phyloP scores from a whole-genome alignment of 1,140 invertebrate genomes.

The Condylostylus longicornis region DNA sequence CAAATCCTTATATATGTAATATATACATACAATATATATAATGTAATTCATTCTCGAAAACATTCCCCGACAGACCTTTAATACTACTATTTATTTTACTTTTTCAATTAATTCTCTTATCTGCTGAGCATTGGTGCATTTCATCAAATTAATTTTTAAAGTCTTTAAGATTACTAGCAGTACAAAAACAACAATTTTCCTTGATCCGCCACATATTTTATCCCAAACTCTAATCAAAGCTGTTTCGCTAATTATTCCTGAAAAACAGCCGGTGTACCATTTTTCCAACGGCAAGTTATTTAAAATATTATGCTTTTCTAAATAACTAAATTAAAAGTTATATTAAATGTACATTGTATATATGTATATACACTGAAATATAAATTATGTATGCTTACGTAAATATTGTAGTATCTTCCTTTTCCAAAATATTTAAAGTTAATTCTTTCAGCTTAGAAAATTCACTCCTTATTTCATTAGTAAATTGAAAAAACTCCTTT shows the following conservation, averaged over 20 bases:
- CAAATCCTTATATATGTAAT: too few relatives aligned
- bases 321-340: slow-evolving; percentile 32
- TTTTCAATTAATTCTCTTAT: slow-evolving; percentile 6
- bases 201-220: slow-evolving; percentile 69
- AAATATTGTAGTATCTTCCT: slow-evolving; percentile 52
- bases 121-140: neutral
- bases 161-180: slow-evolving; percentile 56
- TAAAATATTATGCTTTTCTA: slow-evolving; percentile 40
- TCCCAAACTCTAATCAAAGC: slow-evolving; percentile 74
- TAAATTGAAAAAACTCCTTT: slow-evolving; percentile 51
- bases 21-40: too few relatives aligned
- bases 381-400: slow-evolving; percentile 28
- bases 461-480: slow-evolving; percentile 47
- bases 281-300: slow-evolving; percentile 45
- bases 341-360: neutral
- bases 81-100: neutral
- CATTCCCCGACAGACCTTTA: too few relatives aligned
- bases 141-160: slow-evolving; percentile 30
- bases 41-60: too few relatives aligned
- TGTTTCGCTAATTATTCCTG: slow-evolving; percentile 57
- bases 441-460: slow-evolving; percentile 46
- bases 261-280: slow-evolving; percentile 71
- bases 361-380: neutral
- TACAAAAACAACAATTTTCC: slow-evolving; percentile 64
- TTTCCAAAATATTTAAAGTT: slow-evolving; percentile 47